These are phyloP conservation scores for Protonibea diacanthus DNA, from an alignment of 2,797 vertebrate genomes.

Conservation along the genomic window DNA sequence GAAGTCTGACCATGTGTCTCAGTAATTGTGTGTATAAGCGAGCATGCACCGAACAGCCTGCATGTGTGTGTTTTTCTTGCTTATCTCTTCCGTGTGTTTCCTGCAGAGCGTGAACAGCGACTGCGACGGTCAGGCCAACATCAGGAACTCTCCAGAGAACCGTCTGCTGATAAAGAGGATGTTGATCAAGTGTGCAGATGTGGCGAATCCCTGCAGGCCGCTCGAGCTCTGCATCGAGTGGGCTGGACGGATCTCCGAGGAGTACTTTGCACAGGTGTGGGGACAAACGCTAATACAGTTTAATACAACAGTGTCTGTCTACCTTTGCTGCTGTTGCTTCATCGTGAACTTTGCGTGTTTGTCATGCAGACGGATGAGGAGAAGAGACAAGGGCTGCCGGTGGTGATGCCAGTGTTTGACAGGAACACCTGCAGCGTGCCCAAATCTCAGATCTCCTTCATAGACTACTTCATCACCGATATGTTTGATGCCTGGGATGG, in stretches of 20 bases:
- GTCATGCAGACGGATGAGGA: conserved; percentile 94
- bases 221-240: conserved; percentile 95
- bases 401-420: conserved; percentile 98
- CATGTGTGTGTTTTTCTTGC: background rate
- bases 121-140: conserved; percentile 83
- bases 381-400: conserved; percentile 91
- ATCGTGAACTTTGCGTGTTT: conserved; percentile 23
- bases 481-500: conserved; percentile 99
- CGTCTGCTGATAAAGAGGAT: conserved; percentile 95
- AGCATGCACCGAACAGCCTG: background rate
- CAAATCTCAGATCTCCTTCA: conserved; percentile 97
- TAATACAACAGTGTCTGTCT: background rate
- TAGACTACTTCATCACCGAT: conserved; percentile 98
- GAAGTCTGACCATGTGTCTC: background rate
- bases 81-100: conserved; percentile 33
- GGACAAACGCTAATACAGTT: background rate
- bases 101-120: conserved; percentile 81
- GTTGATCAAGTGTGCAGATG: conserved; percentile 98
- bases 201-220: conserved; percentile 95
- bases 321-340: too few relatives aligned
- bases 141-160: conserved; percentile 92
- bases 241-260: conserved; percentile 97
- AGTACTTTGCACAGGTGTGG: conserved; percentile 96
- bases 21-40: background rate
- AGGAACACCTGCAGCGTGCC: conserved; percentile 96